Base-by-base conservation (phyloP, 2,797 vertebrate species). In the Chaenodraco wilsoni region DNA sequence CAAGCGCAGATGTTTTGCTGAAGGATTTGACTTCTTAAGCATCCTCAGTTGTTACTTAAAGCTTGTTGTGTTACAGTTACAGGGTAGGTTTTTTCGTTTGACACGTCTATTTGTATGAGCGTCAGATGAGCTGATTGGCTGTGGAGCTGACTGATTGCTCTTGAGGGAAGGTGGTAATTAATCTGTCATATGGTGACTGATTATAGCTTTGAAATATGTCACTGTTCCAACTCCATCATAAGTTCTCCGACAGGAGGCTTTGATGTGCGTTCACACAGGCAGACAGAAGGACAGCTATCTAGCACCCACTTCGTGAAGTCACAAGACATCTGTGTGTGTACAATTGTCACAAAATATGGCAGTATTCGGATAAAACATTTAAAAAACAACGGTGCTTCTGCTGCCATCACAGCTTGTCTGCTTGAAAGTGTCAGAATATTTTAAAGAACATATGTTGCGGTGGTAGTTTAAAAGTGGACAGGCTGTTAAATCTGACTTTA, bases 101-200 rank as follows among this genome's bases (percentile, higher is more conserved):
- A 80, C 83, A 56, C 73, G 84, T 89, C 88, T 91, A 75, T 87
- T 89, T 84, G 84, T 76, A 79, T 87, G 78, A 89, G 82, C 74
- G 9, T 90, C 87, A 84, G 87, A 87, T 81, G 83, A 87, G 89
- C 84, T 88, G 91, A 92, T 90, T 90, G 92, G 85, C 81, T 84
- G 68, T 78, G 78, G 88, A 87, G 69, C 83, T 89, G 89, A 92
- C 84, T 89, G 91, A 91, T 88, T 86, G 90, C 83, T 91, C 88
- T 88, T 86, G 90, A 88, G 86, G 84, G 84, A 91, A 89, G 83
- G 88, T 86, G 86, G 84, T 93, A 87, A 91, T 93, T 93, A 93
- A 80, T 86, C 89, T 89, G 88, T 93, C 92, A 90, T 80, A 84
- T 90, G 87, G 81, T 90, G 89, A 93, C 86, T 92, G 91, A 93